Evolutionary conservation across 2,797 vertebrate species (phyloP), one percentile per base, ranked within the genome.

Genomic region (Remorina albescens): DNA sequence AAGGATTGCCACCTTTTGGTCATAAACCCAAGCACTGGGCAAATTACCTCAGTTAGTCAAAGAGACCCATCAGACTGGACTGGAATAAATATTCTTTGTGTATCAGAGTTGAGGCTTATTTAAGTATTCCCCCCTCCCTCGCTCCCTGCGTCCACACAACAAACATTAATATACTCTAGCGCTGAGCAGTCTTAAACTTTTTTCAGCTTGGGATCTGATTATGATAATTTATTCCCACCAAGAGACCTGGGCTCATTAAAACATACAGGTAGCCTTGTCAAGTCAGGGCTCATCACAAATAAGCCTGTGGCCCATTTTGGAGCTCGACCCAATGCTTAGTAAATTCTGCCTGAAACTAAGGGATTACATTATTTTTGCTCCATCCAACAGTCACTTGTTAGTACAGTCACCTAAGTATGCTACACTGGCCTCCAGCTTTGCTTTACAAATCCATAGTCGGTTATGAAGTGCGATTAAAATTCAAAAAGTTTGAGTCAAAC

Each of bases 171-270:
- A 69, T 53, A 71, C n/a, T 47, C 67, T 5, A 42, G 64, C 42
- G 12, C 69, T 21, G 71, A 50, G 61, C 69, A 57, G 41, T 26
- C 63, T 67, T 61, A 26, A 47, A 68, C 41, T 79, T 76, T 76
- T 61, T 62, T 34, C 76, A 59, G 50, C 55, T 41, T 37, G 30
- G 44, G 62, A 81, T 69, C 49, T 84, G 63, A 84, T 88, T 85
- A 84, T 83, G 84, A 46, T 82, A 80, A 90, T 77, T 11, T 75
- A 71, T 83, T 81, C 69, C 12, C 54, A 47, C 57, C 30, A 7
- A 12, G 69, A 74, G 78, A 67, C 34, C 54, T 2, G 11, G 2
- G 44, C 85, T 89, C 85, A 85, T 89, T 89, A 86, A 82, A 88
- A 44, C 76, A 66, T 44, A 1, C 82, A 85, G 81, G 78, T 74